Base-by-base conservation (phyloP, 2,888 invertebrate species). In the Toxonevra muliebris region DNA sequence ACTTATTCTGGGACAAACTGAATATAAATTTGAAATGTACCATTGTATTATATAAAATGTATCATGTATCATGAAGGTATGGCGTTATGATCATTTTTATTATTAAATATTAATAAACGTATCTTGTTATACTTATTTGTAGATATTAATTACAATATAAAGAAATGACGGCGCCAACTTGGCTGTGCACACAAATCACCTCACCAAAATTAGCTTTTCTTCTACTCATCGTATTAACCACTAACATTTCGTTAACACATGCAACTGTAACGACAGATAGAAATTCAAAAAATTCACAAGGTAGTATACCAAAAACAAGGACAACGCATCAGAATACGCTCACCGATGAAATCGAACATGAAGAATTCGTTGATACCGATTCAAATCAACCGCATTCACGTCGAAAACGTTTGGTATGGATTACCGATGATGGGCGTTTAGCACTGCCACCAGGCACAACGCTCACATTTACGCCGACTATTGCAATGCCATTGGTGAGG, bases 391-490 rank as follows among this genome's bases (percentile, higher is more conserved):
- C 89, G 48, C 93, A 93, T 85, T 92, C 92, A 52, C 87, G 94
- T 70, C 92, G 92, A 82, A 94, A 95, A 82, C 89, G 94, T 79
- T 88, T 95, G 76, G 87, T 95, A 54, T 94, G 94, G 94, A 89
- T 95, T 72, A 94, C 94, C 11, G 92, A 93, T 73, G 94, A 94
- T 82, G 94, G 94, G 1, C 87, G 94, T 8, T 85, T 95, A 77
- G 94, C 94, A 0, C 81, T 95, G 74, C 95, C 95, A 1, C 95
- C 94, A 0, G 94, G 94, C 54, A 94, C 94, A 0, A 87, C 91
- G 2, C 87, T 95, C 85, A 89, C 92, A 40, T 91, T 94, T 74
- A 90, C 93, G 4, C 94, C 94, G 11, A 93, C 94, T 7, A 84
- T 94, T 55, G 91, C 93, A 7, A 86, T 94, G 87, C 94, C 94